Evolutionary conservation across 1,140 invertebrate species (phyloP), one percentile per base, ranked within the genome.

Genomic region (Drosophila biarmipes): DNA sequence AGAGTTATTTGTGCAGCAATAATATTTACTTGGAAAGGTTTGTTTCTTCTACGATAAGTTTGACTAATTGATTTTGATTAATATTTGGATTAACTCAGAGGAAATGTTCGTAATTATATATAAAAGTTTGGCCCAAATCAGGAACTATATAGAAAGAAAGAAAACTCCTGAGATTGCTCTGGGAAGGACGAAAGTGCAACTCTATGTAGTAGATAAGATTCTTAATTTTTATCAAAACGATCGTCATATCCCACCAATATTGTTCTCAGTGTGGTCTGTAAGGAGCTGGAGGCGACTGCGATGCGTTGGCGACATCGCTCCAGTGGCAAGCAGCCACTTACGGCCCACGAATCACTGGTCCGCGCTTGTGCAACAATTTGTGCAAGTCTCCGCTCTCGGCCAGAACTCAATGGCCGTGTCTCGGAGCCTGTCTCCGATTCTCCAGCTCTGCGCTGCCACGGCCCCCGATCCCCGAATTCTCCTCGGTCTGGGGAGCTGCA

Each of bases 311-410:
- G 62, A 87, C 82, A 78, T 63, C 63, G 58, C 67, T 81, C 19
- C 73, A 87, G 82, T 73, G 73, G 78, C 73, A 80, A 46, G 4
- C 57, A 53, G 54, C 72, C 64, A 78, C 56, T 76, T 46, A 64
- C 57, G 48, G 75, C 75, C 80, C 80, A 85, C 81, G 71, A 69
- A 52, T 49, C 34, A 37, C 29, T 24, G 35, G 49, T 29, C 43
- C 21, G 24, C 29, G 38, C 61, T 86, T 87, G 82, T 86, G 82
- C 82, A 86, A 87, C 78, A 48, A 63, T 78, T 87, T 87, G 57
- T 78, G 78, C 82, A 79, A 77, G 78, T 58, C 56, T 59, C 27
- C 40, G 52, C 58, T 64, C 54, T 66, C 51, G 48, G 75, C 62
- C 55, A 87, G 82, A 86, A 86, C 78, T 73, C 68, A 78, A 46